A percentile compares a stretch with the other conserved stretches of the same genome.
phyloP scores from a whole-genome alignment of 2,113 vertebrate species.

The Vanacampus margaritifer region DNA sequence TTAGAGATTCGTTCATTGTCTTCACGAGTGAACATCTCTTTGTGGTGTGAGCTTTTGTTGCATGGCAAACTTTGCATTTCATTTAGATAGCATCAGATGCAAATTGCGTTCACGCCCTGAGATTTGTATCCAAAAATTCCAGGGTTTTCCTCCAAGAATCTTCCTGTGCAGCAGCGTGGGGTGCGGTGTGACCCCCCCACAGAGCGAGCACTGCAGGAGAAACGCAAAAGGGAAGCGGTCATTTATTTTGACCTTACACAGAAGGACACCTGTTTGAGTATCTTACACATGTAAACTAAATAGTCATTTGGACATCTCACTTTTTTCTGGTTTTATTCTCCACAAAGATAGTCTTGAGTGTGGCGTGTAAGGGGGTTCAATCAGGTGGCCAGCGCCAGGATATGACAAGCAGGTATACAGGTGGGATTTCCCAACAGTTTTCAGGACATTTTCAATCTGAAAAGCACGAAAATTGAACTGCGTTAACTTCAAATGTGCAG shows the following conservation, averaged over 20 bases:
- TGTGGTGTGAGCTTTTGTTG: neutral
- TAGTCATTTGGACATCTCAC: conserved; percentile 29
- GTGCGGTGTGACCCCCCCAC: conserved; percentile 59
- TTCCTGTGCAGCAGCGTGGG: conserved; percentile 64
- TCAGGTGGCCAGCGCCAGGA: conserved; percentile 68
- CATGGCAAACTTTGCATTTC: neutral
- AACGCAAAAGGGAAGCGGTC: neutral
- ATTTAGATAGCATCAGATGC: too few relatives aligned
- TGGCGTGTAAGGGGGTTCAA: conserved; percentile 66
- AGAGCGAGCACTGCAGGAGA: conserved; percentile 46
- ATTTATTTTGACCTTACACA: neutral
- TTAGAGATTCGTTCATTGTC: neutral
- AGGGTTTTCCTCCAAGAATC: conserved; percentile 65
- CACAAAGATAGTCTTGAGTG: conserved; percentile 32
- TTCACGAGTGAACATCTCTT: neutral
- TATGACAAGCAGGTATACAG: conserved; percentile 64
- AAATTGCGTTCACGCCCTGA: conserved; percentile 24
- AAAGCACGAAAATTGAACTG: conserved; percentile 9
- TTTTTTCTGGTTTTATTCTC: conserved; percentile 42
- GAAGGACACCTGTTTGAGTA: neutral
- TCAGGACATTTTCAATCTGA: conserved; percentile 63
- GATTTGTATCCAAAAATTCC: conserved; percentile 49
- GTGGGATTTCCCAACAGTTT: conserved; percentile 56
- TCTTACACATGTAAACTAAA: neutral
- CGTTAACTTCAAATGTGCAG: neutral